Conservation (phyloP, 2,888 invertebrate species). For the Syrista parreyssii region DNA sequence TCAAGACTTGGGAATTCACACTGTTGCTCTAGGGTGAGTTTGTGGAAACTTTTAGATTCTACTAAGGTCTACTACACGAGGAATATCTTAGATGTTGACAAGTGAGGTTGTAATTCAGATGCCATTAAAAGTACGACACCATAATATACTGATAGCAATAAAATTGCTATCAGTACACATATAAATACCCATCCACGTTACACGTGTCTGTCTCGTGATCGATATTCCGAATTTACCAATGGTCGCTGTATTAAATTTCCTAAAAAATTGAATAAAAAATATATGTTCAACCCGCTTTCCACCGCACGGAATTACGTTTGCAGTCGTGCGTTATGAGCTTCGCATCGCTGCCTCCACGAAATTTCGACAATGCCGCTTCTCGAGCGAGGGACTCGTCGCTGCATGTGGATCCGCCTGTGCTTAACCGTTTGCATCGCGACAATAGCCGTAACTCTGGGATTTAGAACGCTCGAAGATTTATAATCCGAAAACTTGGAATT, state of each 20-base stretch:
- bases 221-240: background rate
- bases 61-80: background rate
- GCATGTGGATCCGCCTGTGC: background rate
- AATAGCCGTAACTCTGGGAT: background rate
- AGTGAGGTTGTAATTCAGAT: background rate
- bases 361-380: background rate
- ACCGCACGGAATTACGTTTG: background rate
- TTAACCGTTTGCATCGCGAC: background rate
- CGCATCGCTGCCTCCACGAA: background rate
- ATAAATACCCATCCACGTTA: too few relatives aligned
- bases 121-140: background rate
- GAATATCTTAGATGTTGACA: background rate
- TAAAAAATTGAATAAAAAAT: background rate
- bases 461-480: background rate
- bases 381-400: background rate
- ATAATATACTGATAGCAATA: background rate
- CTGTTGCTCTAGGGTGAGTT: background rate
- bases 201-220: background rate
- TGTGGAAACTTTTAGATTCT: background rate
- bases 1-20: background rate
- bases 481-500: background rate
- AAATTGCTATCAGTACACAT: too few relatives aligned
- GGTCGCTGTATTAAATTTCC: background rate
- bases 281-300: background rate
- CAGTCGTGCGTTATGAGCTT: background rate